phyloP scores from a whole-genome alignment of 2,113 vertebrate species.

The Nestor notabilis region DNA sequence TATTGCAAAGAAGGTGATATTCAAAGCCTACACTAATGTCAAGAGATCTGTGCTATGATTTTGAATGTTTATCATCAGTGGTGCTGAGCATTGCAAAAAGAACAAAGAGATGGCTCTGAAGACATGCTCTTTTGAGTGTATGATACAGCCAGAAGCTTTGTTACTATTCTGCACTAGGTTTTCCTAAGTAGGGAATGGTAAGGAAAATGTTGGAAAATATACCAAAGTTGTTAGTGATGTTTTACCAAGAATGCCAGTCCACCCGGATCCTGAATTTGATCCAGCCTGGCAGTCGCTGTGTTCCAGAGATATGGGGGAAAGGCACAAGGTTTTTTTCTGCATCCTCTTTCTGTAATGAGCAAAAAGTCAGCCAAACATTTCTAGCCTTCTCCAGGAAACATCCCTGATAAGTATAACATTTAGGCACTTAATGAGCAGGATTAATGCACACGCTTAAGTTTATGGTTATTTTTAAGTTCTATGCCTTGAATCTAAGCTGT shows the following conservation, averaged over 20 bases:
- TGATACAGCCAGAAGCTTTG: neutral
- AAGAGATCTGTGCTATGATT: neutral
- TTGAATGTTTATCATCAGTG: neutral
- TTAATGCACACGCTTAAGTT: neutral
- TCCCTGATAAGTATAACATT: constrained; percentile 17
- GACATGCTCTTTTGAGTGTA: neutral
- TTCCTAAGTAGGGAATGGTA: neutral
- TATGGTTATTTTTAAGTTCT: constrained; percentile 7
- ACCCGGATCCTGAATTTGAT: neutral
- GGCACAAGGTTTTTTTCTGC: neutral
- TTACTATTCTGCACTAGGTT: neutral
- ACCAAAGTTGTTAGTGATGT: neutral
- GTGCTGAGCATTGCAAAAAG: neutral
- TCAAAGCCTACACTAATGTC: neutral
- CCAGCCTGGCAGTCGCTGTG: neutral
- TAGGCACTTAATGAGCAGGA: constrained; percentile 22
- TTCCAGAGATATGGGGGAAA: neutral
- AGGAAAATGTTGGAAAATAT: neutral
- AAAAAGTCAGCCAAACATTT: constrained; percentile 31
- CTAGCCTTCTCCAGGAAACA: constrained; percentile 31
- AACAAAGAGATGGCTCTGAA: neutral
- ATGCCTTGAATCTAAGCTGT: neutral
- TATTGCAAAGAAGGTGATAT: neutral
- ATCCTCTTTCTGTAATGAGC: constrained; percentile 43
- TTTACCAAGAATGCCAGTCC: neutral